Percentiles rank a stretch among this genome's conserved stretches.
phyloP scores from a whole-genome alignment of 2,888 invertebrate species.

The Monochamus alternatus region DNA sequence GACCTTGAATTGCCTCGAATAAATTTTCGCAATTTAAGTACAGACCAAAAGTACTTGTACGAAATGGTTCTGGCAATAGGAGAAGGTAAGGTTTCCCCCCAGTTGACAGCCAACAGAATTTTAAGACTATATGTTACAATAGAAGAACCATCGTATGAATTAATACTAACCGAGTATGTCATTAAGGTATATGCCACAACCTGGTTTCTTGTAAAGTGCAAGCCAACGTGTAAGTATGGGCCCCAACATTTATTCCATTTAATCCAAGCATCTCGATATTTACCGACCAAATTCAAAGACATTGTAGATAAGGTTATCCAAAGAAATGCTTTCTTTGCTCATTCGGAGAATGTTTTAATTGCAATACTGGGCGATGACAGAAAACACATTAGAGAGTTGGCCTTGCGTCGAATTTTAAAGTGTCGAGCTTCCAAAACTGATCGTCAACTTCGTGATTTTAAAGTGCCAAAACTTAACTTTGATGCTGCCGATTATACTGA shows the following conservation, averaged over 20 bases:
- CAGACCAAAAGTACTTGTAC: slow-evolving; percentile 31
- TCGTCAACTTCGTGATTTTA: too few species aligned
- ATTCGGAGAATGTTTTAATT: slow-evolving; percentile 11
- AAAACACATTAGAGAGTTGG: slow-evolving; percentile 10
- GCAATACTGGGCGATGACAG: slow-evolving; percentile 7
- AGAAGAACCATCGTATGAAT: too few species aligned
- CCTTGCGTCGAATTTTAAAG: slow-evolving; percentile 7
- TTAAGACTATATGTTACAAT: too few species aligned
- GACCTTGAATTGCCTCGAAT: slow-evolving; percentile 23
- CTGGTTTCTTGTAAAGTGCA: too few species aligned
- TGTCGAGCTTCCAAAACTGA: too few species aligned
- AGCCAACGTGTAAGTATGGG: too few species aligned
- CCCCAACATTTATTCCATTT: neutral
- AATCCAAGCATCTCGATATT: slow-evolving; percentile 8
- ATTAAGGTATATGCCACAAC: too few species aligned
- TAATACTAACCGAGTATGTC: too few species aligned
- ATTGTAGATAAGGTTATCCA: slow-evolving; percentile 21
- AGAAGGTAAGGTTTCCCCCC: slow-evolving; percentile 13
- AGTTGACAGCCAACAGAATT: neutral
- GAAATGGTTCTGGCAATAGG: slow-evolving; percentile 5
- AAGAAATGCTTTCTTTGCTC: neutral
- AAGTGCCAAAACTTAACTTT: slow-evolving; percentile 36
- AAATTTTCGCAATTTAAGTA: slow-evolving; percentile 28
- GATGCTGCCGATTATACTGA: slow-evolving; percentile 35
- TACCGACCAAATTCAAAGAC: slow-evolving; percentile 29